Evolutionary conservation across 2,113 vertebrate species (phyloP), one percentile per base, ranked within the genome.

Genomic region (Serilophus lunatus): DNA sequence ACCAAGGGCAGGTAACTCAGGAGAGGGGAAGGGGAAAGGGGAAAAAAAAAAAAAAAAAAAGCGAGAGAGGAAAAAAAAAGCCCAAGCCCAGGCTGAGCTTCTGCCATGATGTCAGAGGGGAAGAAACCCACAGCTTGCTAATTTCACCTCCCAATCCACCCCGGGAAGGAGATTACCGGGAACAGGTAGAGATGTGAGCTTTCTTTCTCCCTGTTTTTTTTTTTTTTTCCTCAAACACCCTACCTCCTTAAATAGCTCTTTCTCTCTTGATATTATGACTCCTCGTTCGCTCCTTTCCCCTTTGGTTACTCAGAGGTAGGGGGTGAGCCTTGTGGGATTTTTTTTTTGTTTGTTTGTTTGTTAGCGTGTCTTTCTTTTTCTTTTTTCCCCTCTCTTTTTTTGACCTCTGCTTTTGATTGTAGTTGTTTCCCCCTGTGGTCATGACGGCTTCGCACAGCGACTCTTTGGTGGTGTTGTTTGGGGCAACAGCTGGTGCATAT

Each of bases 401-500:
- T 97, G 97, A 98, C 98, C 98, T 99, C 97, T 99, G 98, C 98
- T 99, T 98, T 98, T 99, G 98, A 98, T 99, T 99, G 98, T 99
- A 99, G 98, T 91, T 97, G 89, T 98, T 99, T 98, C 98, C 98
- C 98, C 98, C 98, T 98, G 98, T 97, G 98, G 99, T 99, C 98
- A 95, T 99, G 98, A 98, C 98, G 98, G 98, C 99, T 77, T 98
- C 98, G 96, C 98, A 98, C 97, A 98, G 98, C 97, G 98, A 99
- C 98, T 98, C 98, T 98, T 98, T 99, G 98, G 99, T 99, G 98
- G 98, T 99, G 97, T 98, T 99, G 98, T 99, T 99, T 98, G 99
- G 99, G 98, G 99, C 99, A 98, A 99, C 99, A 97, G 99, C 99
- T 98, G 99, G 99, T 98, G 99, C 98, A 97, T 98, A 99, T 98